These are phyloP conservation scores for Garrulus glandarius DNA, from an alignment of 2,797 vertebrate genomes.

Conservation along the genomic window DNA sequence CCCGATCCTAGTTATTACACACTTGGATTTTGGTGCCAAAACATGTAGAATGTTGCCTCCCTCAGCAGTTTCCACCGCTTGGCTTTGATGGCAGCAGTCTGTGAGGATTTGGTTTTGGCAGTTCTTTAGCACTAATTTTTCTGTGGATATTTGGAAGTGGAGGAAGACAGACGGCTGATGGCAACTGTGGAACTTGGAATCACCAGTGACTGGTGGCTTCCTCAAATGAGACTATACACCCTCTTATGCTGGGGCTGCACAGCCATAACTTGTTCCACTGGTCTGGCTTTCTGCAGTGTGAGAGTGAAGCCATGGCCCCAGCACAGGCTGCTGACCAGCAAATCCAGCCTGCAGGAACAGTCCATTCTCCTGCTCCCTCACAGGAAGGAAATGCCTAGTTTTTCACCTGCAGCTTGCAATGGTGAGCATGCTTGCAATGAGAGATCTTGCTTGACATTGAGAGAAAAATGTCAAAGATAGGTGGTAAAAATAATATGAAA, in stretches of 20 bases:
- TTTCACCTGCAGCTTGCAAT: background rate
- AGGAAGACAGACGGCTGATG: background rate
- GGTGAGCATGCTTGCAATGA: background rate
- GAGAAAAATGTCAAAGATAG: background rate
- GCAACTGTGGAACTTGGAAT: background rate
- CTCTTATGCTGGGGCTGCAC: background rate
- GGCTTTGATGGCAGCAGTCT: background rate
- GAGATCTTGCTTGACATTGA: background rate
- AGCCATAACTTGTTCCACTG: background rate
- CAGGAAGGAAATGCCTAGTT: background rate
- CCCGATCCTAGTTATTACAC: background rate
- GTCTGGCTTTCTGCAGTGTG: background rate
- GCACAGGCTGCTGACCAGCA: background rate
- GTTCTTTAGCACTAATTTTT: background rate
- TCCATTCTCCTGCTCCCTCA: background rate
- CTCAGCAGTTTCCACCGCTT: background rate
- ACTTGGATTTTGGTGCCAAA: background rate
- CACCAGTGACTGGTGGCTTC: background rate
- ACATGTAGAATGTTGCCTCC: accelerated
- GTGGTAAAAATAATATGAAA: background rate
- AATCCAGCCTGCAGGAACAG: background rate
- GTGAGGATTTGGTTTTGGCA: background rate
- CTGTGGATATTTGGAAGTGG: background rate
- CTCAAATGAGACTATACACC: background rate
- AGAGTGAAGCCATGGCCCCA: background rate